Evolutionary conservation across 2,888 invertebrate genomes (phyloP).

Genomic region (Cremastobaeus sp.): DNA sequence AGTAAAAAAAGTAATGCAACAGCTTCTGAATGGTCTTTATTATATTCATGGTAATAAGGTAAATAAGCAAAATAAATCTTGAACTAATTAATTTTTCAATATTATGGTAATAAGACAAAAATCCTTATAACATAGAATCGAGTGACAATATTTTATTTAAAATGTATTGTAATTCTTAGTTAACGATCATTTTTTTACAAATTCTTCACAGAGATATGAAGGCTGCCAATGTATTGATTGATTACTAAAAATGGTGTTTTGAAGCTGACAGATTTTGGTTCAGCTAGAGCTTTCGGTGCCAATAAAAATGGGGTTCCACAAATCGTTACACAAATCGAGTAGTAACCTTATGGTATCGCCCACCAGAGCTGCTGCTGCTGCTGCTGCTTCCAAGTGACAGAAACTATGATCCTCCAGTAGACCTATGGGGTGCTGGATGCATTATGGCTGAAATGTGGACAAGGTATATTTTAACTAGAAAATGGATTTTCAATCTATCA

Average conservation of each 20-base stretch:
- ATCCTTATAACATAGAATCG: background rate
- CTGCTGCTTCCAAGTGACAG: constrained; percentile 90
- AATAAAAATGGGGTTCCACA: constrained; percentile 90
- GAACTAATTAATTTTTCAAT: background rate
- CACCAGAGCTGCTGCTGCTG: constrained; percentile 84
- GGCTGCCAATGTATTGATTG: constrained; percentile 97
- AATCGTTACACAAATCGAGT: constrained; percentile 98
- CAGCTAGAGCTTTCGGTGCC: constrained; percentile 95
- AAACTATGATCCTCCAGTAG: constrained; percentile 97
- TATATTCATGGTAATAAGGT: constrained; percentile 97
- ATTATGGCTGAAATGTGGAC: constrained; percentile 91
- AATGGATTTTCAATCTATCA: too few relatives aligned
- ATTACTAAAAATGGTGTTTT: constrained; percentile 96
- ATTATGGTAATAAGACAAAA: background rate
- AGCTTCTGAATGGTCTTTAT: constrained; percentile 91
- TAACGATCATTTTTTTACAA: constrained; percentile 73
- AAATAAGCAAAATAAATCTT: constrained; percentile 10
- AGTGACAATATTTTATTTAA: background rate
- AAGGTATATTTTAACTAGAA: too few relatives aligned
- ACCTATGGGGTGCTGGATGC: constrained; percentile 98
- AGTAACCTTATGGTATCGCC: constrained; percentile 96
- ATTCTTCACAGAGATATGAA: constrained; percentile 98
- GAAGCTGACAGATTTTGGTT: constrained; percentile 98
- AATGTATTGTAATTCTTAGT: constrained; percentile 6
- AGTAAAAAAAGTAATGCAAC: constrained; percentile 96